Conservation (phyloP, 2,113 vertebrate genomes). For the Puma concolor region DNA sequence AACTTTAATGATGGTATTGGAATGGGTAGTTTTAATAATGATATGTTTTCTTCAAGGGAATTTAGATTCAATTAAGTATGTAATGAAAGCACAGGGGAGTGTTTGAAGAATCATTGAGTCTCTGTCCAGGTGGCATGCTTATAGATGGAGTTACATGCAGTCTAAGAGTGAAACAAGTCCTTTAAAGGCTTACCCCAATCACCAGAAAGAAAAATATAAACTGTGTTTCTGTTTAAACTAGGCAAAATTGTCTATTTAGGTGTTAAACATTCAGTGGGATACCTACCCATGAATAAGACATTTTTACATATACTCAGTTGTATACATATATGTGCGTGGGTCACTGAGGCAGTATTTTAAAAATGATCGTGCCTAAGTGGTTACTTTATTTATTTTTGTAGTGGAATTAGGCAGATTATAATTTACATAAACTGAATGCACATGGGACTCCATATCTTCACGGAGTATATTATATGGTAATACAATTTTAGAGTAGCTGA, state of each 20-base stretch:
- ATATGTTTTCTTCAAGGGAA: not conserved
- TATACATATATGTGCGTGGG: too few species aligned
- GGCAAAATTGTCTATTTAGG: not conserved
- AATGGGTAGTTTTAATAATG: not conserved
- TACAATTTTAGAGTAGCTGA: not conserved
- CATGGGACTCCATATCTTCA: not conserved
- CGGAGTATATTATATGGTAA: not conserved
- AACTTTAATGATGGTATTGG: not conserved
- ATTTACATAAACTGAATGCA: not conserved
- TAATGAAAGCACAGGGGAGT: not conserved
- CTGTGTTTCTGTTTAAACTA: not conserved
- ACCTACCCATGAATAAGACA: not conserved
- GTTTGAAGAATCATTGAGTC: not conserved
- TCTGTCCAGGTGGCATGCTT: not conserved
- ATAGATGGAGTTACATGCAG: not conserved
- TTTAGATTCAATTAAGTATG: not conserved
- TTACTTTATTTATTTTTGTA: slow-evolving; percentile 11
- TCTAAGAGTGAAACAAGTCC: not conserved
- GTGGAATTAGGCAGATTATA: not conserved
- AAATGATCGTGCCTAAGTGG: not conserved
- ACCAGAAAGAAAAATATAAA: not conserved
- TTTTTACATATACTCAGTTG: not conserved
- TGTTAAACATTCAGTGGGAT: not conserved
- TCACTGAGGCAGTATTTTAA: not conserved
- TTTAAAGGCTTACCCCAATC: not conserved